phyloP scores from a whole-genome alignment of 2,888 invertebrate genomes.

The Graphium colonna region DNA sequence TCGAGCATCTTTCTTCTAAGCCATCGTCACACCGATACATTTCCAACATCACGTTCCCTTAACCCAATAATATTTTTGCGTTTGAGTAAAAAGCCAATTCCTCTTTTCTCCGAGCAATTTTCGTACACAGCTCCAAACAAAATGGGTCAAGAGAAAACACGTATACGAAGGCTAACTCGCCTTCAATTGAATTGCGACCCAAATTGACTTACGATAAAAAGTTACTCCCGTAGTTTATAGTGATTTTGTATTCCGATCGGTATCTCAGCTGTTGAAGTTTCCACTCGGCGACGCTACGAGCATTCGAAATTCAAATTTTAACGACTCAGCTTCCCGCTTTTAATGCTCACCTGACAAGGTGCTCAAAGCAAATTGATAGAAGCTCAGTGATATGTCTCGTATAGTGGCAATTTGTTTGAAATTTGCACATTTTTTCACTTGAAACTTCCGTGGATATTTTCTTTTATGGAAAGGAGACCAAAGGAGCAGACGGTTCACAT shows the following conservation, averaged over 20 bases:
- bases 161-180: slow-evolving; percentile 7
- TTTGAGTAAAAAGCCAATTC: too few relatives aligned
- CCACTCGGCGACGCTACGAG: neutral
- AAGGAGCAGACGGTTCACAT: too few relatives aligned
- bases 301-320: slow-evolving; percentile 1
- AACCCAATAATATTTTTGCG: too few relatives aligned
- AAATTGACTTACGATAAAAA: slow-evolving; percentile 18
- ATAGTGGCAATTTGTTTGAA: too few relatives aligned
- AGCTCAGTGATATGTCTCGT: too few relatives aligned
- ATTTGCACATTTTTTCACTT: too few relatives aligned
- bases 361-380: too few relatives aligned
- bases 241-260: slow-evolving; percentile 15
- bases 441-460: too few relatives aligned
- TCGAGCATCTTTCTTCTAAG: too few relatives aligned
- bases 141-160: slow-evolving; percentile 17
- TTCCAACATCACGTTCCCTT: too few relatives aligned
- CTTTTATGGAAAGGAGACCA: too few relatives aligned
- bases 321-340: neutral
- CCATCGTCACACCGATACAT: too few relatives aligned
- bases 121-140: neutral
- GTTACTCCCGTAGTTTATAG: slow-evolving; percentile 15
- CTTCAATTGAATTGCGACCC: slow-evolving; percentile 17
- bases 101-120: neutral
- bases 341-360: neutral
- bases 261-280: slow-evolving; percentile 12